Evolutionary conservation across 2,797 vertebrate genomes (phyloP).

Genomic region (Gymnopithys bicolor): DNA sequence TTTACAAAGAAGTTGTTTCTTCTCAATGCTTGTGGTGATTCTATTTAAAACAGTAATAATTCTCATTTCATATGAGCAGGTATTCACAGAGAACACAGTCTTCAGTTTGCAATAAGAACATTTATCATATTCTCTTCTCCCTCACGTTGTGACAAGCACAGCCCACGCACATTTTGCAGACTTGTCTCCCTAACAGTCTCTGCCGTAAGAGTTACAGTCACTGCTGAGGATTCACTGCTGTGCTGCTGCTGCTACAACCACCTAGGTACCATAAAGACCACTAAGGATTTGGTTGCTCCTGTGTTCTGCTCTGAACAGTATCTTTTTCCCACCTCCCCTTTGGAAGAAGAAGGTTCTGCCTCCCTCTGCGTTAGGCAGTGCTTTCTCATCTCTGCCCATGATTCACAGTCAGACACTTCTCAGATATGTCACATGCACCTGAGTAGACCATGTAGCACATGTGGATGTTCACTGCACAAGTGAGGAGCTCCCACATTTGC

Average conservation of each 20-base stretch:
- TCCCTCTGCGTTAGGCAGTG: neutral
- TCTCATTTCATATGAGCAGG: slow-evolving; percentile 5
- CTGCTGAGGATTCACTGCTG: slow-evolving; percentile 15
- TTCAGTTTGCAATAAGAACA: neutral
- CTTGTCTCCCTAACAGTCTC: slow-evolving; percentile 29
- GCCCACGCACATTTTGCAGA: slow-evolving; percentile 33
- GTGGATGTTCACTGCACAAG: neutral
- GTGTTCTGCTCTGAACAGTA: neutral
- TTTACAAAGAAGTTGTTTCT: neutral
- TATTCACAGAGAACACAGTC: neutral
- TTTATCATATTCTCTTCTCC: slow-evolving; percentile 44
- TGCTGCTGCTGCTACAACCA: neutral
- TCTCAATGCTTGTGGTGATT: neutral
- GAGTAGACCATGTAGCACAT: neutral
- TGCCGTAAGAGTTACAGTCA: slow-evolving; percentile 3
- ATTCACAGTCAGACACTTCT: neutral
- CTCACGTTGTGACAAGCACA: slow-evolving; percentile 48
- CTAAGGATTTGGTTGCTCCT: neutral
- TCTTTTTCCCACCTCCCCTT: neutral
- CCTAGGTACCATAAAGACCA: neutral
- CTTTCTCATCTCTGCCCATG: neutral
- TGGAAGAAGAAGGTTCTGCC: neutral
- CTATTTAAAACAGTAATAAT: slow-evolving; percentile 22
- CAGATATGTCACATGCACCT: neutral
- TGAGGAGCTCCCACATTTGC: neutral